phyloP scores from a whole-genome alignment of 92 coral and sea anemone genomes.

The Zoanthus gigantus region DNA sequence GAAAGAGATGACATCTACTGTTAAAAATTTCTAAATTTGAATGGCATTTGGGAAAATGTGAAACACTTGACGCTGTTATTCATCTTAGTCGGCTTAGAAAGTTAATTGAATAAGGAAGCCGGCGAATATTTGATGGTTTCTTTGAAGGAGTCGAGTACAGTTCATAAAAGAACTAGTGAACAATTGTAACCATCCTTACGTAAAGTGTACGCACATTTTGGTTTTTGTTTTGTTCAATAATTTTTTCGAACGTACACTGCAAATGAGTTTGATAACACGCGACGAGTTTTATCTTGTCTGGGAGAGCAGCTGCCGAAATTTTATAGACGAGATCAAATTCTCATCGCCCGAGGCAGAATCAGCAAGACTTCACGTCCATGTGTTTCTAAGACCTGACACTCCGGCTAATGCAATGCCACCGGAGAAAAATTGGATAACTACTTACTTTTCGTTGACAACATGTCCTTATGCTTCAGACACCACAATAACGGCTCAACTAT shows the following conservation, averaged over 20 bases:
- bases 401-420: conserved; percentile 88
- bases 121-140: conserved; percentile 8
- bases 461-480: conserved; percentile 96
- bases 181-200: not conserved
- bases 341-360: conserved; percentile 68
- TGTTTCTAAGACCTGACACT: conserved; percentile 91
- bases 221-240: not conserved
- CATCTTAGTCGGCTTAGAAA: conserved; percentile 36
- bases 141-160: not conserved
- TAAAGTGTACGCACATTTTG: not conserved
- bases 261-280: conserved; percentile 18
- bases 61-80: not conserved
- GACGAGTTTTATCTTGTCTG: conserved; percentile 87
- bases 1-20: conserved; percentile 28
- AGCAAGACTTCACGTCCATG: conserved; percentile 71
- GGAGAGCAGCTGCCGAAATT: conserved; percentile 98
- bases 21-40: conserved; percentile 14
- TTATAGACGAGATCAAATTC: conserved; percentile 79
- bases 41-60: conserved; percentile 5
- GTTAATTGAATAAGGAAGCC: conserved; percentile 5
- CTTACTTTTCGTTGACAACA: conserved; percentile 79
- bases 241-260: not conserved
- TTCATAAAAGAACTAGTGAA: not conserved
- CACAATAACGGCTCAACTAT: conserved; percentile 62
- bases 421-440: conserved; percentile 71